These are phyloP conservation scores for Oncopeltus fasciatus DNA, from an alignment of 1,140 invertebrate species.

Conservation along the genomic window DNA sequence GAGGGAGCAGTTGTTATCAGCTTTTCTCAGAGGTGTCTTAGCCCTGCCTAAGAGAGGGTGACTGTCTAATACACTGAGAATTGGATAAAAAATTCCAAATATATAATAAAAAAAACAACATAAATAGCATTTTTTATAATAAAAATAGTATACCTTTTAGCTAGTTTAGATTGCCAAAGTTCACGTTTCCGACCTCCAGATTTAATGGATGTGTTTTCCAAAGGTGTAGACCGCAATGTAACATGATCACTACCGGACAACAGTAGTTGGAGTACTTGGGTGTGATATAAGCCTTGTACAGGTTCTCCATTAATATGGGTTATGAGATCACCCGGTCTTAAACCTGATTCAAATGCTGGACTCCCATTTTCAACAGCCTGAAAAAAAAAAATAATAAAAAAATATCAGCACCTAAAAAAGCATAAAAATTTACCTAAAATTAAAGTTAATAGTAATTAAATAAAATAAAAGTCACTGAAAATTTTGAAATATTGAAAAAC, in stretches of 20 bases:
- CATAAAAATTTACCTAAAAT: not conserved
- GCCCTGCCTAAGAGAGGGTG: too few relatives aligned
- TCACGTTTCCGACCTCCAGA: conserved; percentile 66
- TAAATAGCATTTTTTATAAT: not conserved
- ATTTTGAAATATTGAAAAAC: too few relatives aligned
- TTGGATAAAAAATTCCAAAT: too few relatives aligned
- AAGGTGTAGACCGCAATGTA: conserved; percentile 74
- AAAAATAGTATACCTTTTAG: conserved; percentile 31
- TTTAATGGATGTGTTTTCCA: conserved; percentile 89
- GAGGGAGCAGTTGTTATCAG: too few relatives aligned
- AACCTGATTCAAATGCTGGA: conserved; percentile 87
- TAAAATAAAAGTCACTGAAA: too few relatives aligned
- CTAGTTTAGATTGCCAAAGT: conserved; percentile 48
- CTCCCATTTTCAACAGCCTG: conserved; percentile 84
- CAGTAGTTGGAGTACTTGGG: conserved; percentile 79
- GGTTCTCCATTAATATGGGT: conserved; percentile 93
- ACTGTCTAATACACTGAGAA: too few relatives aligned
- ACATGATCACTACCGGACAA: conserved; percentile 78
- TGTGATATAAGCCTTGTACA: conserved; percentile 86
- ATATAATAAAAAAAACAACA: conserved; percentile 14
- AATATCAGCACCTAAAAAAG: not conserved
- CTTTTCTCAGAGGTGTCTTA: too few relatives aligned
- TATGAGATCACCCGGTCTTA: conserved; percentile 84
- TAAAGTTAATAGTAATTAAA: too few relatives aligned
- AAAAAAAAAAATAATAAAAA: conserved; percentile 22